A percentile compares a stretch with the other conserved stretches of the same genome.
phyloP scores from a whole-genome alignment of 2,797 vertebrate genomes.

The Ctenosaura bakeri region DNA sequence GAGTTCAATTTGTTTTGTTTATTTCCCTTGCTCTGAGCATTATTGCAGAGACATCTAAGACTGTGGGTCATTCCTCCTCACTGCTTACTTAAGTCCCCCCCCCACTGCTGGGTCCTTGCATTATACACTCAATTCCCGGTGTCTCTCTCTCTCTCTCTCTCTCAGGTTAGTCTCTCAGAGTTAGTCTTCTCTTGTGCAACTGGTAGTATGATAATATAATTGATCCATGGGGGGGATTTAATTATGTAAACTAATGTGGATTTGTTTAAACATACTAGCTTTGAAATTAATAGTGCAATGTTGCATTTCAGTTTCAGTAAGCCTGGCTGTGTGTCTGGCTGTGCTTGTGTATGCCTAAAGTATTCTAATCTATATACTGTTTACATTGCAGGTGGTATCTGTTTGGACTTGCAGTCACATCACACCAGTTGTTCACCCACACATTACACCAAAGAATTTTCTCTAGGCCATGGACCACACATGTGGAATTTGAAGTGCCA shows the following conservation, averaged over 20 bases:
- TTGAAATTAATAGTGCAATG: background rate
- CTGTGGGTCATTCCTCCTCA: too few species aligned
- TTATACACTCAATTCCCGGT: too few species aligned
- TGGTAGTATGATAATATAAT: too few species aligned
- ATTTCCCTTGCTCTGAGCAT: too few species aligned
- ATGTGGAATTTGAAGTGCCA: background rate
- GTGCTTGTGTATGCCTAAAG: background rate
- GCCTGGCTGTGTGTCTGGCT: background rate
- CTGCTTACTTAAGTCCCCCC: too few species aligned
- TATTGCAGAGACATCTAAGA: too few species aligned
- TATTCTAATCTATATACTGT: background rate
- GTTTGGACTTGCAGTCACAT: conserved; percentile 1
- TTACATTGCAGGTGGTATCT: background rate
- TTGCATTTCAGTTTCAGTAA: background rate
- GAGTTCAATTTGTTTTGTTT: too few species aligned
- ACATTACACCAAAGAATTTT: conserved; percentile 5
- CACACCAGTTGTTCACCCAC: background rate
- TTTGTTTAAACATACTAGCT: background rate
- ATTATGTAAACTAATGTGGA: background rate
- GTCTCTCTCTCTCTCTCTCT: too few species aligned
- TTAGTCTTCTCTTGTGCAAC: too few species aligned
- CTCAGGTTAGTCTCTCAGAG: too few species aligned
- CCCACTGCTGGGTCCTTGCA: too few species aligned
- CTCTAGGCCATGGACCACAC: background rate
- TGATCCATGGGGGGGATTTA: background rate